These are phyloP conservation scores for Acleris laterana DNA, from an alignment of 2,888 invertebrate species.

Conservation along the genomic window DNA sequence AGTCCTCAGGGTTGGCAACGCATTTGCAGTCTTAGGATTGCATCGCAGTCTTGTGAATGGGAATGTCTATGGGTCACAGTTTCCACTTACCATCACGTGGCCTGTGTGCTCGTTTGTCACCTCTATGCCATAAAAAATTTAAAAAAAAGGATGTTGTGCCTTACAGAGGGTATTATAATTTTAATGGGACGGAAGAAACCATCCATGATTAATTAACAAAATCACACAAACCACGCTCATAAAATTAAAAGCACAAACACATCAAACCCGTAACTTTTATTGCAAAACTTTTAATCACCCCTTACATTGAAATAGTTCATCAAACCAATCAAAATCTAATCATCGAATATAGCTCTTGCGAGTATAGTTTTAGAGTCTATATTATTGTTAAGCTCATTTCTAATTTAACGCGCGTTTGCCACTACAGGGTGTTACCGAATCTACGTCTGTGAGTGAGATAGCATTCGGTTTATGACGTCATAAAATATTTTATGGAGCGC, in stretches of 20 bases:
- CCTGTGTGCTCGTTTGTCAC: too few species aligned
- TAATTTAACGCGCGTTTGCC: conserved; percentile 60
- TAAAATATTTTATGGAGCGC: conserved; percentile 59
- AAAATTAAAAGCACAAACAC: conserved; percentile 36
- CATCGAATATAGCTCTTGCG: conserved; percentile 18
- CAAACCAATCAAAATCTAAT: conserved; percentile 22
- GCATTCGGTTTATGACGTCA: conserved; percentile 51
- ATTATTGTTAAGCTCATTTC: conserved; percentile 39
- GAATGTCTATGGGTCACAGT: too few species aligned
- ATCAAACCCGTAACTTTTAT: conserved; percentile 34
- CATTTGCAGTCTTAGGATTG: too few species aligned
- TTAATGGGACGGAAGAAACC: neutral
- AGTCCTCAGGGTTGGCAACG: too few species aligned
- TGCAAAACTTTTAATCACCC: conserved; percentile 37
- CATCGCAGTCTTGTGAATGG: too few species aligned
- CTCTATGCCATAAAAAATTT: too few species aligned
- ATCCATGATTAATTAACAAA: conserved; percentile 28
- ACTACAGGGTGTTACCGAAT: conserved; percentile 41
- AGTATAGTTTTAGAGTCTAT: conserved; percentile 6
- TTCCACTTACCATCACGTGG: too few species aligned
- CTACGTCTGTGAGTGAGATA: conserved; percentile 45
- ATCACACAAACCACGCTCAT: conserved; percentile 33
- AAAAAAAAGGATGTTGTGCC: too few species aligned
- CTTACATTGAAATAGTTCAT: conserved; percentile 38
- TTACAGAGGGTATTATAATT: neutral